Percentiles rank a stretch among this genome's conserved stretches.
Conservation (phyloP, 2,113 vertebrate genomes). For the Phoxinus phoxinus region DNA sequence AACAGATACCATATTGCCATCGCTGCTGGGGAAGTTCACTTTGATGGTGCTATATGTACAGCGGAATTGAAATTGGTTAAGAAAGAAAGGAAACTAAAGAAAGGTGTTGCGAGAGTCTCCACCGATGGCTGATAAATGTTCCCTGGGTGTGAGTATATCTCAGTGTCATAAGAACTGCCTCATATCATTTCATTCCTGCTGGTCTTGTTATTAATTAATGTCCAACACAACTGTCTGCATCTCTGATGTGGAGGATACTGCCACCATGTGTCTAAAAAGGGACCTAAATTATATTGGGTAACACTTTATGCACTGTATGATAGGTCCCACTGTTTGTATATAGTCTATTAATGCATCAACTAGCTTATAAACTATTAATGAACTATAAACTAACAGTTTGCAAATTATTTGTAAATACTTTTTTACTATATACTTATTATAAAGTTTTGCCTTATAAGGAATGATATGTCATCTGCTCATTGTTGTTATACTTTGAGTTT, state of each 20-base stretch:
- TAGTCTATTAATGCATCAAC: too few species aligned
- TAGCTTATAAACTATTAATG: too few species aligned
- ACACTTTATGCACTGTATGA: too few species aligned
- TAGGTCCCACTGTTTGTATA: too few species aligned
- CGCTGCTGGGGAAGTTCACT: background rate
- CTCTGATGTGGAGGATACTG: conserved; percentile 4
- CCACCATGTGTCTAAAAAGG: background rate
- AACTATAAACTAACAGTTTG: too few species aligned
- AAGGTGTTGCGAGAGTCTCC: too few species aligned
- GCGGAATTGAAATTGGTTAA: background rate
- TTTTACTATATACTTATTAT: too few species aligned
- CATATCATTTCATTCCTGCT: background rate
- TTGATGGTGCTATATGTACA: background rate
- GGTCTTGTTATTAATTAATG: background rate
- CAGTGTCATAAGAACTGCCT: background rate
- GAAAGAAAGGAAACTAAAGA: background rate
- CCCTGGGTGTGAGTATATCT: background rate
- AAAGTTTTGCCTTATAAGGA: too few species aligned
- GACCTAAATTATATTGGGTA: background rate
- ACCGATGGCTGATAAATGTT: background rate
- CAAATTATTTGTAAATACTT: too few species aligned
- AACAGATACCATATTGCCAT: background rate
- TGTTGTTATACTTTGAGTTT: too few species aligned
- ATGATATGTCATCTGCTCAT: too few species aligned
- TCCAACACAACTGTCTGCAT: background rate